A percentile compares a stretch with the other conserved stretches of the same genome.
Conservation (phyloP, 2,113 vertebrate genomes). For the Eurystomus gularis region DNA sequence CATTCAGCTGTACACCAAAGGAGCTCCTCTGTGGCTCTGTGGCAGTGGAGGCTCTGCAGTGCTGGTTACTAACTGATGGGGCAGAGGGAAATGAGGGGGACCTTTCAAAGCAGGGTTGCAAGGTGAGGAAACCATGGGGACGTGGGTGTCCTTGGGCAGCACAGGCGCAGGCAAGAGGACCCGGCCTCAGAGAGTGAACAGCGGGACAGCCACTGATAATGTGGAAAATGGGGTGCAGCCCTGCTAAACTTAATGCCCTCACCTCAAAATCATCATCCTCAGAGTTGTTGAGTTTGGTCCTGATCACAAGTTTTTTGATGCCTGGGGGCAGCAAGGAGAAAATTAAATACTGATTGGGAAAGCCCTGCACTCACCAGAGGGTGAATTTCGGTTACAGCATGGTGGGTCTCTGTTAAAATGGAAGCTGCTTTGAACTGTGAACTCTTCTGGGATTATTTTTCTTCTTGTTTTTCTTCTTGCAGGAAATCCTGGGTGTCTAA, state of each 20-base stretch:
- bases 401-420: background rate
- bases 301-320: background rate
- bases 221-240: background rate
- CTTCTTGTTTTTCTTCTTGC: background rate
- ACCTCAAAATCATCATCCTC: background rate
- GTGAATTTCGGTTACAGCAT: fast-evolving
- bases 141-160: background rate
- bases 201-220: background rate
- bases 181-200: fast-evolving
- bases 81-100: background rate
- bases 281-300: background rate
- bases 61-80: fast-evolving
- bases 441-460: background rate
- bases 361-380: fast-evolving
- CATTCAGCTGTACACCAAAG: background rate
- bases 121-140: background rate
- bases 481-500: background rate
- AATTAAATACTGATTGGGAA: background rate
- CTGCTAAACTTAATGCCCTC: fast-evolving
- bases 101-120: background rate
- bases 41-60: fast-evolving
- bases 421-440: background rate
- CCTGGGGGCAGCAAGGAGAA: fast-evolving
- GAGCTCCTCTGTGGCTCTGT: background rate
- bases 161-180: background rate